These are phyloP conservation scores for Stenurella melanura DNA, from an alignment of 2,888 invertebrate genomes.

Conservation along the genomic window DNA sequence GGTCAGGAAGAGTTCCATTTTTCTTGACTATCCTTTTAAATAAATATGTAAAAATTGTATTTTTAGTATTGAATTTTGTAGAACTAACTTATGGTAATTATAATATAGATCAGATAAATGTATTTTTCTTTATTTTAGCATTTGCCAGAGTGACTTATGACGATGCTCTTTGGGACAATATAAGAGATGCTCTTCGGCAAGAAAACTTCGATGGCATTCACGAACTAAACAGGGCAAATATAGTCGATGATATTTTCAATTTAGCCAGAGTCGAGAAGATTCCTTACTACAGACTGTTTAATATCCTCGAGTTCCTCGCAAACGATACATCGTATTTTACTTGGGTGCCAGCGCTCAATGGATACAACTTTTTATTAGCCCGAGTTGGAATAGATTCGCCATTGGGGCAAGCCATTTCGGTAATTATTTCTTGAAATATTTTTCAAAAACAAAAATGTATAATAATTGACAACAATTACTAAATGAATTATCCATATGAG, in stretches of 20 bases:
- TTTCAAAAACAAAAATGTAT: no score
- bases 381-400: conserved; percentile 50
- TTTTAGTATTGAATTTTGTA: no score
- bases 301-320: conserved; percentile 80
- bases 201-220: conserved; percentile 75
- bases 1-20: no score
- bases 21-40: no score
- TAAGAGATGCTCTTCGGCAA: conserved; percentile 73
- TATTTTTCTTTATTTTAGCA: conserved; percentile 70
- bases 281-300: conserved; percentile 77
- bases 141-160: conserved; percentile 82
- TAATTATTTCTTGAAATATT: conserved; percentile 39
- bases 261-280: conserved; percentile 76
- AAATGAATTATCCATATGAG: no score
- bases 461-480: no score
- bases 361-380: conserved; percentile 56
- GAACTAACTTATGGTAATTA: no score
- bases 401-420: conserved; percentile 52
- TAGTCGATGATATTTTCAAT: conserved; percentile 84
- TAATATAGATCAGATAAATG: not conserved
- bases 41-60: no score
- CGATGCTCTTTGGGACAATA: conserved; percentile 78
- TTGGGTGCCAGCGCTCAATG: conserved; percentile 79
- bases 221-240: conserved; percentile 82
- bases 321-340: conserved; percentile 83